Evolutionary conservation across 2,888 invertebrate genomes (phyloP).

Genomic region (Alloplasta piceator): DNA sequence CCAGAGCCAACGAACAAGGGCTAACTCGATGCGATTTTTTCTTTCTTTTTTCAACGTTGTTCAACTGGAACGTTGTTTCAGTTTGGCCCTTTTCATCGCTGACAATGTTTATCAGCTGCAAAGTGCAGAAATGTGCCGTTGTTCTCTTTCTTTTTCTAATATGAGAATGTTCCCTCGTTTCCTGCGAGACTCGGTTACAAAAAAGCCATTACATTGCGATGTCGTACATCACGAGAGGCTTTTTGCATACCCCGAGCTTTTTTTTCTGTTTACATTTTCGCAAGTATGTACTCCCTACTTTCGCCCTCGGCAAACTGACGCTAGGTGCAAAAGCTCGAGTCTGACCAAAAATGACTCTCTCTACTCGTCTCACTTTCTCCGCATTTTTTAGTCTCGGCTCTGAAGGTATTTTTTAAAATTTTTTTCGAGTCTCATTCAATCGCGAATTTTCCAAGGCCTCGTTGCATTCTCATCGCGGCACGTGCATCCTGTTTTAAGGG

Average conservation of each 20-base stretch:
- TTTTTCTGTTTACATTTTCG: not conserved
- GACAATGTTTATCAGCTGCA: no score
- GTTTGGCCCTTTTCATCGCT: no score
- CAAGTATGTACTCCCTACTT: constrained; percentile 14
- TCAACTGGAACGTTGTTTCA: no score
- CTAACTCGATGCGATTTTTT: no score
- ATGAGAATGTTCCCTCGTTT: constrained; percentile 44
- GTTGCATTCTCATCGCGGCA: constrained; percentile 31
- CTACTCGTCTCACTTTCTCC: constrained; percentile 30
- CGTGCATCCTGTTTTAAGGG: constrained; percentile 43
- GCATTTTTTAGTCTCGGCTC: not conserved
- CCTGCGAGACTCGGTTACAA: constrained; percentile 23
- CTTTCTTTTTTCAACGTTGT: no score
- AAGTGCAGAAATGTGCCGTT: no score
- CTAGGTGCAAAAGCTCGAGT: constrained; percentile 29
- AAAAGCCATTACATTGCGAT: constrained; percentile 34
- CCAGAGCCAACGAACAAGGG: not conserved
- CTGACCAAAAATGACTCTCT: constrained; percentile 37
- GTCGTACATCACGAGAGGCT: constrained; percentile 21
- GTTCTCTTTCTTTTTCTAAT: no score
- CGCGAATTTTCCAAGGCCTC: constrained; percentile 36
- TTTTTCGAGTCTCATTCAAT: constrained; percentile 6
- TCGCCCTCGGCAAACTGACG: constrained; percentile 10
- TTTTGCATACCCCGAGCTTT: not conserved
- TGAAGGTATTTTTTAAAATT: constrained; percentile 16